These are phyloP conservation scores for Drosophila putrida DNA, from an alignment of 2,888 invertebrate species.

Conservation along the genomic window DNA sequence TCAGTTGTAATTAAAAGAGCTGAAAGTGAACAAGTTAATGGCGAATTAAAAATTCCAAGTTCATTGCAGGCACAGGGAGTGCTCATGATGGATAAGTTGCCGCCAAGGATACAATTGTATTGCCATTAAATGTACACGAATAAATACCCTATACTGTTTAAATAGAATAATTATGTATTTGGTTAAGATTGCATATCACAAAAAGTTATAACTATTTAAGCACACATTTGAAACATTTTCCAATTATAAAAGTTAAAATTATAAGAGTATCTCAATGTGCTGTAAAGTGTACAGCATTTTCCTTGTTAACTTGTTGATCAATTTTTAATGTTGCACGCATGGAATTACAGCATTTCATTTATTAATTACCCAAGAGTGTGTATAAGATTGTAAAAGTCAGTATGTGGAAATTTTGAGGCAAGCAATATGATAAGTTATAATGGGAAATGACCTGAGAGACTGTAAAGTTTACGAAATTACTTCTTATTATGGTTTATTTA, in stretches of 20 bases:
- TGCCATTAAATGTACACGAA: not conserved
- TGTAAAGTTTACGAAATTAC: slow-evolving; percentile 4
- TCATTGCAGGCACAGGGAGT: slow-evolving; percentile 36
- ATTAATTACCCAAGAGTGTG: slow-evolving; percentile 23
- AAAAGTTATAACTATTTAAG: not conserved
- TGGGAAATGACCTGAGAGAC: not conserved
- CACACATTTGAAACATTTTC: not conserved
- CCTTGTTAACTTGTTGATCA: slow-evolving; percentile 7
- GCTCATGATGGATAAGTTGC: slow-evolving; percentile 10
- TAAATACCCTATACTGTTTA: not conserved
- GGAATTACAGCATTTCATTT: slow-evolving; percentile 40
- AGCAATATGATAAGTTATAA: slow-evolving; percentile 18
- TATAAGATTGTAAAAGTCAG: slow-evolving; percentile 3
- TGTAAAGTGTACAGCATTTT: slow-evolving; percentile 2
- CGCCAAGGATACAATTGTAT: slow-evolving; percentile 28
- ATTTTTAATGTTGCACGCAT: slow-evolving; percentile 40
- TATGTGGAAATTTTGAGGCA: slow-evolving; percentile 11
- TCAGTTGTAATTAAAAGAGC: slow-evolving; percentile 48
- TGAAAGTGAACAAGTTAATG: slow-evolving; percentile 41
- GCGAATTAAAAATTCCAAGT: slow-evolving; percentile 59
- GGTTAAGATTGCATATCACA: not conserved
- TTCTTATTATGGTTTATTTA: slow-evolving; percentile 7
- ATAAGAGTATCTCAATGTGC: not conserved
- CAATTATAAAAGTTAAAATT: not conserved
- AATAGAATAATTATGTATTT: not conserved